Evolutionary conservation across 1,140 invertebrate genomes (phyloP).

Genomic region (Papilio aristodemus): DNA sequence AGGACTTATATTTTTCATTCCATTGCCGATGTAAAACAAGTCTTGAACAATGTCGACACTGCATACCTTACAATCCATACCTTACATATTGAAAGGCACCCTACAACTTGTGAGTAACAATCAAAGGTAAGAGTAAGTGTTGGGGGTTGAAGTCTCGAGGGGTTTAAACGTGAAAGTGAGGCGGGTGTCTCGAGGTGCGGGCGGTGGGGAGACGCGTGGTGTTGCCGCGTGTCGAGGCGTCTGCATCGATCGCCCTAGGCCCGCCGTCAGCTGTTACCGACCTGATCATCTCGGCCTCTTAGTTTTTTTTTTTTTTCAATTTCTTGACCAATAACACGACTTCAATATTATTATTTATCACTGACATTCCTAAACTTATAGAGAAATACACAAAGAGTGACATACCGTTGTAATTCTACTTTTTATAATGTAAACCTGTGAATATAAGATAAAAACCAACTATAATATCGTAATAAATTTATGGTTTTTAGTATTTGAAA

Average conservation of each 20-base stretch:
- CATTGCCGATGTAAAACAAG: conserved; percentile 1
- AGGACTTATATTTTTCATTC: conserved; percentile 5
- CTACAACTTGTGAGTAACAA: conserved; percentile 10
- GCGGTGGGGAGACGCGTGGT: conserved; percentile 44
- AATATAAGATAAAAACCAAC: too few species aligned
- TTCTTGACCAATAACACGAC: conserved; percentile 22
- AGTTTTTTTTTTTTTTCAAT: conserved; percentile 30
- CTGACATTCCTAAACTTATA: too few species aligned
- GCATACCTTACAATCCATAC: conserved; percentile 10
- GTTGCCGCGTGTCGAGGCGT: conserved; percentile 58
- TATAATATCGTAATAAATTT: too few species aligned
- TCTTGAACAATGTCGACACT: conserved; percentile 1
- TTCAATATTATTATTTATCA: too few species aligned
- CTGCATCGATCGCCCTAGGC: conserved; percentile 48
- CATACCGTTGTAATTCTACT: too few species aligned
- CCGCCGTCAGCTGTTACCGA: conserved; percentile 64
- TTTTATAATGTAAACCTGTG: too few species aligned
- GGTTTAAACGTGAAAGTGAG: conserved; percentile 71
- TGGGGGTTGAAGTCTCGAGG: conserved; percentile 22
- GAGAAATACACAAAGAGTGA: too few species aligned
- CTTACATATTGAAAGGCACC: conserved; percentile 15
- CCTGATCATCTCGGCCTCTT: conserved; percentile 36
- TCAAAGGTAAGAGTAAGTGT: conserved; percentile 20
- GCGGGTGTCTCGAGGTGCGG: conserved; percentile 55
- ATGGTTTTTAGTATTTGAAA: too few species aligned